Evolutionary conservation across 2,888 invertebrate species (phyloP).

Genomic region (Teinopalpus imperialis): DNA sequence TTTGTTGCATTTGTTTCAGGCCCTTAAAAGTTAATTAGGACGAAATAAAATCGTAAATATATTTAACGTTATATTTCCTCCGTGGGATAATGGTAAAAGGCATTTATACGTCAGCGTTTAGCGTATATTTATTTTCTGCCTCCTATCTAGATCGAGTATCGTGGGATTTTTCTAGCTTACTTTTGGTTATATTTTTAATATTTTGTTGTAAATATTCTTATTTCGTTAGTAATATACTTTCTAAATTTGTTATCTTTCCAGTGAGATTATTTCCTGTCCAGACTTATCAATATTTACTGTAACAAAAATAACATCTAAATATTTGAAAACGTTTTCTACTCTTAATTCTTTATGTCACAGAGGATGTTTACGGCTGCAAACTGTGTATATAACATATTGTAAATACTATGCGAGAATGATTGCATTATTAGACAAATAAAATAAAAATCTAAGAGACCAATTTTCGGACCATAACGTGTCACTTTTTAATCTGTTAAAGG

Average conservation of each 20-base stretch:
- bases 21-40: slow-evolving; percentile 64
- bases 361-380: too few species aligned
- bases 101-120: slow-evolving; percentile 73
- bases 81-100: slow-evolving; percentile 60
- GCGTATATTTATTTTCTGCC: slow-evolving; percentile 51
- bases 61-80: slow-evolving; percentile 65
- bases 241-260: slow-evolving; percentile 52
- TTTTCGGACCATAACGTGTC: slow-evolving; percentile 18
- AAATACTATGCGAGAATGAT: slow-evolving; percentile 8
- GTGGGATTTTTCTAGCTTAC: slow-evolving; percentile 52
- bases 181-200: slow-evolving; percentile 41
- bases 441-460: slow-evolving; percentile 17
- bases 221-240: slow-evolving; percentile 38
- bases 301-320: too few species aligned
- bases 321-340: neutral
- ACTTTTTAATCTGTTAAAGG: slow-evolving; percentile 9
- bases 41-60: slow-evolving; percentile 55
- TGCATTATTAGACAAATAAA: slow-evolving; percentile 19
- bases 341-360: neutral
- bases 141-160: slow-evolving; percentile 60
- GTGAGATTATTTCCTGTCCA: slow-evolving; percentile 43
- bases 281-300: too few species aligned
- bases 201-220: slow-evolving; percentile 53
- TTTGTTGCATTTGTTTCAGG: slow-evolving; percentile 35
- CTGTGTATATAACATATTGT: slow-evolving; percentile 1